phyloP scores from a whole-genome alignment of 1,140 invertebrate species.

The Capitella teleta region DNA sequence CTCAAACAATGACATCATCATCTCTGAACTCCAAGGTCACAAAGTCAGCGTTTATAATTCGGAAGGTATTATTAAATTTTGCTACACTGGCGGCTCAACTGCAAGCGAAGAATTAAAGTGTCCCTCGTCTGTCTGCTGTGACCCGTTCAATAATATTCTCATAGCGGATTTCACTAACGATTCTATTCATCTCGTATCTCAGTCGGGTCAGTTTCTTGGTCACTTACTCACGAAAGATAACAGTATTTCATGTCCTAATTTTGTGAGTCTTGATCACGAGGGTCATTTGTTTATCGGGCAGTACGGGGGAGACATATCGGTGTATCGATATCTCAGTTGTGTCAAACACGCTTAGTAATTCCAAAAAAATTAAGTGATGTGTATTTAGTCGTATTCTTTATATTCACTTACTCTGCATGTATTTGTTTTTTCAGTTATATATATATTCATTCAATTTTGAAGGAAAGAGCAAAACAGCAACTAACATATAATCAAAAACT shows the following conservation, averaged over 20 bases:
- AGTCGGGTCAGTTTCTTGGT: conserved; percentile 5
- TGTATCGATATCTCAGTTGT: conserved; percentile 3
- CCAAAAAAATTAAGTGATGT: no score
- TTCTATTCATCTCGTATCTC: conserved; percentile 3
- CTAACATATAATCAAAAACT: no score
- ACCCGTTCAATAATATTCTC: conserved; percentile 8
- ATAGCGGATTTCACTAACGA: conserved; percentile 6
- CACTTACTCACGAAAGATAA: conserved; percentile 1
- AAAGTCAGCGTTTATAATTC: neutral
- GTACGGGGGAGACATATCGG: conserved; percentile 6
- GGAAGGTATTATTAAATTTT: neutral
- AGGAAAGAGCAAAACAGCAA: no score
- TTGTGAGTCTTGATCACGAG: neutral
- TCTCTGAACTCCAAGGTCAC: neutral
- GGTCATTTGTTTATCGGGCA: conserved; percentile 6
- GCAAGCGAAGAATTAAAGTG: neutral
- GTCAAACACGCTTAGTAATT: conserved; percentile 5
- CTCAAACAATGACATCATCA: neutral
- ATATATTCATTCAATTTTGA: no score
- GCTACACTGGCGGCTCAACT: neutral
- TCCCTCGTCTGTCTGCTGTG: conserved; percentile 6
- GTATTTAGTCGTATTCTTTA: no score
- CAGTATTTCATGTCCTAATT: conserved; percentile 7
- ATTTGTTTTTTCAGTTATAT: no score
- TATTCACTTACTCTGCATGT: no score